Evolutionary conservation across 2,113 vertebrate species (phyloP).

Genomic region (Trogon melanurus): DNA sequence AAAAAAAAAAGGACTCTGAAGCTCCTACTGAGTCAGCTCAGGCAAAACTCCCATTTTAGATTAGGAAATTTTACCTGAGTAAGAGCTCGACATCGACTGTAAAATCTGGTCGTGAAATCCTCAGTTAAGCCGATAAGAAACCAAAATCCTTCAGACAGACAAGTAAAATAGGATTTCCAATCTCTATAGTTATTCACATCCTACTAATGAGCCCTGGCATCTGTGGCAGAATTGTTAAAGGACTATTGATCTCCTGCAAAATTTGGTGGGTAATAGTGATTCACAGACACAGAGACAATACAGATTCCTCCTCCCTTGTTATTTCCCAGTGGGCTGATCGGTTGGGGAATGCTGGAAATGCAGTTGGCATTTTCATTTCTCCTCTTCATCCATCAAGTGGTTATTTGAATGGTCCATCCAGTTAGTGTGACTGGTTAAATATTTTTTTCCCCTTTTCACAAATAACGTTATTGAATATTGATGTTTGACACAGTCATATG

Average conservation of each 20-base stretch:
- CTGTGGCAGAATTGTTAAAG: constrained; percentile 37
- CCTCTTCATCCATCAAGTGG: neutral
- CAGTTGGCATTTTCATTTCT: constrained; percentile 34
- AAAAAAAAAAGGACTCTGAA: neutral
- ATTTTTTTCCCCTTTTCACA: neutral
- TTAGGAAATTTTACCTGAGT: constrained; percentile 35
- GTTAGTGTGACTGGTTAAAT: neutral
- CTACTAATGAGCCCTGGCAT: constrained; percentile 45
- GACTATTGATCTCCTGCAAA: constrained; percentile 52
- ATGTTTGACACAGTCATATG: neutral
- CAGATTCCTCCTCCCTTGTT: neutral
- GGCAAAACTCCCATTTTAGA: neutral
- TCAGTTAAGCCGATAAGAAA: constrained; percentile 45
- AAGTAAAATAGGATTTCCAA: constrained; percentile 59
- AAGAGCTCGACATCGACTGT: neutral
- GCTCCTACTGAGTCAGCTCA: neutral
- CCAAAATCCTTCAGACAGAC: constrained; percentile 63
- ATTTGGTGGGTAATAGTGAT: constrained; percentile 15
- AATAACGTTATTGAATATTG: neutral
- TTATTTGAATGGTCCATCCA: neutral
- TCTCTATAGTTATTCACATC: constrained; percentile 28
- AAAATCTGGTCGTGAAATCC: constrained; percentile 46
- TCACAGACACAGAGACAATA: neutral
- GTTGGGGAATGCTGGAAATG: neutral
- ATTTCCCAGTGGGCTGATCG: constrained; percentile 20